These are phyloP conservation scores for Penelope pileata DNA, from an alignment of 2,113 vertebrate species.

Conservation along the genomic window DNA sequence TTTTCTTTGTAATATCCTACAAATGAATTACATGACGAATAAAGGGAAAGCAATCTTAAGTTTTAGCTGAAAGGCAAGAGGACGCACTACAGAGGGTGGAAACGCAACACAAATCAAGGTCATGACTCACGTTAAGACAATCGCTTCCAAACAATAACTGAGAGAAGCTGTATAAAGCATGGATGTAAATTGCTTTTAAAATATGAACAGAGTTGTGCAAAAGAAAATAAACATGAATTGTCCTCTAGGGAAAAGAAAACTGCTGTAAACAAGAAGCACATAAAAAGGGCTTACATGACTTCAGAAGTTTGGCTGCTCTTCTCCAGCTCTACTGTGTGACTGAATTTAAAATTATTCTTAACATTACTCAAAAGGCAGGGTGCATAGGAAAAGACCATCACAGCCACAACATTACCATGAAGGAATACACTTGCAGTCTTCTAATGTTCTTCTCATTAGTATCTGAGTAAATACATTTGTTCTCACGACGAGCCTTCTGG, in stretches of 20 bases:
- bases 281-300: not conserved
- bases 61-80: not conserved
- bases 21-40: not conserved
- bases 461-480: not conserved
- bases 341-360: not conserved
- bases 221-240: not conserved
- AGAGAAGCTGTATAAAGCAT: not conserved
- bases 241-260: not conserved
- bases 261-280: not conserved
- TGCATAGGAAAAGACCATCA: not conserved
- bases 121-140: not conserved
- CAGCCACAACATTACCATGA: fast-evolving
- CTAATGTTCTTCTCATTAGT: fast-evolving
- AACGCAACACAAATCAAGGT: not conserved
- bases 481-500: not conserved
- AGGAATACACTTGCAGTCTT: not conserved
- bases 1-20: not conserved
- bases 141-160: not conserved
- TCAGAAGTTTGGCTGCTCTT: not conserved
- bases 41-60: not conserved
- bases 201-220: not conserved
- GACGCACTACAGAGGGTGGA: not conserved
- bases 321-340: not conserved
- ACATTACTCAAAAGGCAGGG: not conserved
- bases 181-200: not conserved